Conservation (phyloP, 1,140 invertebrate species). For the Drosophila suzukii region DNA sequence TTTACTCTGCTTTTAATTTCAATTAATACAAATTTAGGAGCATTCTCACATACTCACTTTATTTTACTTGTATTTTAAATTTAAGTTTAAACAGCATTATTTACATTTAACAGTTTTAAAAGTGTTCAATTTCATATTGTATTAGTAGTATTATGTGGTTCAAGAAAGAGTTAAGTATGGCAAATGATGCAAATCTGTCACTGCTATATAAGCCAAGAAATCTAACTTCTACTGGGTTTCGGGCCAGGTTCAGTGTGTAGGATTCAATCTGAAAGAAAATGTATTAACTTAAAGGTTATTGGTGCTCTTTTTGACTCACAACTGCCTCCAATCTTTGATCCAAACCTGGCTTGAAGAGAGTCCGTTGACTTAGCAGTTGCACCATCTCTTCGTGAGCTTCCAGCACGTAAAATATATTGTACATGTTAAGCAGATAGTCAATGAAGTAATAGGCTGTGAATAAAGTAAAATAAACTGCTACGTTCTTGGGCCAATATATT, state of each 20-base stretch:
- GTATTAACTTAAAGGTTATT: background rate
- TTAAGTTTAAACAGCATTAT: too few relatives aligned
- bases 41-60: too few relatives aligned
- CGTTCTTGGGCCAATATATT: too few relatives aligned
- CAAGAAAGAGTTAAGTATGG: conserved; percentile 3
- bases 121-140: conserved; percentile 38
- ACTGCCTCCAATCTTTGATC: background rate
- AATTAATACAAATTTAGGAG: too few relatives aligned
- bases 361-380: background rate
- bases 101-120: background rate
- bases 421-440: background rate
- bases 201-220: conserved; percentile 13
- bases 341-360: background rate
- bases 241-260: conserved; percentile 23
- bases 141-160: conserved; percentile 25
- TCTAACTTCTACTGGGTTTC: conserved; percentile 13
- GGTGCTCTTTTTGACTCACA: background rate
- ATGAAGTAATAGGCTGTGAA: background rate
- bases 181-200: background rate
- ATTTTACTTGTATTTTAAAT: too few relatives aligned
- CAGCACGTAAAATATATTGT: background rate
- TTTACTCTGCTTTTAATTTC: too few relatives aligned
- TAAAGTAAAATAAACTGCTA: too few relatives aligned
- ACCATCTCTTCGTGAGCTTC: background rate
- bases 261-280: background rate